These are phyloP conservation scores for Corticium candelabrum DNA, from an alignment of 37 sponge, comb jelly and placozoan species.

Conservation along the genomic window DNA sequence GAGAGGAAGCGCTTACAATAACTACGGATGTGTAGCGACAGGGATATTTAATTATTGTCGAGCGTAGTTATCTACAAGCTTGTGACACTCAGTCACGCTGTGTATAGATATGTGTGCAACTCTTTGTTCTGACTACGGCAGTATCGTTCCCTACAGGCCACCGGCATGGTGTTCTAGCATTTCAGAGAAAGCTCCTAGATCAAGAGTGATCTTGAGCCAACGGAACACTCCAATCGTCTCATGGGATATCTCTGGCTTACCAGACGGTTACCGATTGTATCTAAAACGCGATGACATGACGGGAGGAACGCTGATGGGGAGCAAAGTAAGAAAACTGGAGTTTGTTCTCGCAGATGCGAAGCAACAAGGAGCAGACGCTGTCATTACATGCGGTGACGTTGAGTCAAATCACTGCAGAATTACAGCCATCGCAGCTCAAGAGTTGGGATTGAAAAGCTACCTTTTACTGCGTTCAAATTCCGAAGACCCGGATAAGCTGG, in stretches of 20 bases:
- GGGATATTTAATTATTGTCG: too few relatives aligned
- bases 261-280: slow-evolving; percentile 32
- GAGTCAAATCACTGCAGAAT: slow-evolving; percentile 75
- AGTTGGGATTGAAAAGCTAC: slow-evolving; percentile 68
- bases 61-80: too few relatives aligned
- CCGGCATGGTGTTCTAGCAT: too few relatives aligned
- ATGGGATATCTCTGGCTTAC: slow-evolving; percentile 55
- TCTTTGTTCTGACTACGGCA: too few relatives aligned
- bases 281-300: slow-evolving; percentile 74
- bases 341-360: slow-evolving; percentile 79
- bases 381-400: slow-evolving; percentile 62
- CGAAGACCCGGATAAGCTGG: not conserved
- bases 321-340: slow-evolving; percentile 77
- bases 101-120: too few relatives aligned
- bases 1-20: too few relatives aligned
- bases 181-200: too few relatives aligned
- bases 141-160: too few relatives aligned
- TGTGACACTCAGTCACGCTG: too few relatives aligned
- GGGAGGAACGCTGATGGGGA: slow-evolving; percentile 51
- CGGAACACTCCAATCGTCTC: slow-evolving; percentile 55
- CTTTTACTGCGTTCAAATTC: slow-evolving; percentile 33
- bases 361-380: slow-evolving; percentile 36
- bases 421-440: slow-evolving; percentile 62
- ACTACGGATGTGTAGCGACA: too few relatives aligned
- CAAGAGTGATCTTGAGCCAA: slow-evolving; percentile 12